Evolutionary conservation across 92 coral and sea anemone species (phyloP), one percentile per base, ranked within the genome.

Genomic region (Palythoa grandis): DNA sequence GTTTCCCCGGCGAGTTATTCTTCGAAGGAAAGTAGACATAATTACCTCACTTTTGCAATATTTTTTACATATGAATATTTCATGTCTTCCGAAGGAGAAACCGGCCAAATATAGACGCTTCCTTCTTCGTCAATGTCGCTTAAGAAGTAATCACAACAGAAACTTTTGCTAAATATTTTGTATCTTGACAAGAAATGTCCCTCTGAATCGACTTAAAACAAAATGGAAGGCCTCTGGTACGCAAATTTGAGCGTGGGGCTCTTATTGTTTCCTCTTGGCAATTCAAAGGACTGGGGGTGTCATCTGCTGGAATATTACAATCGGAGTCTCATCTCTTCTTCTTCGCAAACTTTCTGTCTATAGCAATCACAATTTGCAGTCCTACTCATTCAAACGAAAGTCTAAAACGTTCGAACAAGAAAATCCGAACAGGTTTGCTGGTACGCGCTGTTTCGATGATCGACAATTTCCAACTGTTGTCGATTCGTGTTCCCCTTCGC

Each of bases 221-320:
- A 82, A 78, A 80, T 66, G 79, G 90, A 86, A 83, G 92, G 82
- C 94, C 92, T 92, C 93, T 90, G 94, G 85, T 85, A 75, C 80
- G 84, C 74, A 89, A 88, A 92, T 92, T 92, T 88, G 91, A 94
- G 87, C 93, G 95, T 93, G 95, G 94, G 92, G 88, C 95, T 84
- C 91, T 90, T 92, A 90, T 90, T 92, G 98, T 94, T 92, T 90
- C 90, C 92, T 92, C 95, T 87, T 84, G 76, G 90, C 91, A 90
- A 86, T 88, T 94, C 94, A 94, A 92, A 92, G 98, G 92, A 88
- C 86, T 79, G 92, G 98, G 98, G 98, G 98, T 94, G 98, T 92
- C 98, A 94, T 94, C 94, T 92, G 98, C 94, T 95, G 94, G 90
- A 93, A 90, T 74, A 88, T 88, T 82, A 89, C 92, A 90, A 92